Evolutionary conservation across 2,113 vertebrate genomes (phyloP).

Genomic region (Pygathrix nemaeus): DNA sequence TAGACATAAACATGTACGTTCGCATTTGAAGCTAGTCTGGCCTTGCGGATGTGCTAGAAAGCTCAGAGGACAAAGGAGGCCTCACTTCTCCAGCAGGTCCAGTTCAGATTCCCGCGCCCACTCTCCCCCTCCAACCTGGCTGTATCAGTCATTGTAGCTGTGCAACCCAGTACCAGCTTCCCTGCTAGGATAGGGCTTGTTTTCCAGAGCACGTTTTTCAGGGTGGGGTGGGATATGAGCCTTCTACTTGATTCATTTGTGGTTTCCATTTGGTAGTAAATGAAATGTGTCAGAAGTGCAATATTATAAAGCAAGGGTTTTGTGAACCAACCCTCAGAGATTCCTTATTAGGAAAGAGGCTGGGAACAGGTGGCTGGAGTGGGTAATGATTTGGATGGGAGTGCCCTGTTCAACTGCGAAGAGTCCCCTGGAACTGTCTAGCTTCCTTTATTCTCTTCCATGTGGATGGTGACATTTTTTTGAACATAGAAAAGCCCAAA

Average conservation of each 20-base stretch:
- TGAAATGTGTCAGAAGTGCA: background rate
- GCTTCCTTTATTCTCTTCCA: background rate
- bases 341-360: background rate
- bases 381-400: background rate
- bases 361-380: accelerated
- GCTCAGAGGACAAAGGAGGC: background rate
- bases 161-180: background rate
- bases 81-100: background rate
- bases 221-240: background rate
- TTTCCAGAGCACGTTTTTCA: background rate
- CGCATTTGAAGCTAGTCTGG: background rate
- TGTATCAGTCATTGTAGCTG: slow-evolving; percentile 12
- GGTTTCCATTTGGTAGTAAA: background rate
- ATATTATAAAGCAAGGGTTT: background rate
- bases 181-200: slow-evolving; percentile 16
- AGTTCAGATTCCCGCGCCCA: background rate
- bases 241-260: background rate
- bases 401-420: background rate
- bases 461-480: background rate
- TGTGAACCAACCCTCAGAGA: background rate
- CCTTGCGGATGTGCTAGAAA: background rate
- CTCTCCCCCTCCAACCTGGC: background rate
- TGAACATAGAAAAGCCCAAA: background rate
- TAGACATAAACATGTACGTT: background rate
- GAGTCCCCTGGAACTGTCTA: background rate